These are phyloP conservation scores for Nephrotoma appendiculata DNA, from an alignment of 2,888 invertebrate genomes.

Conservation along the genomic window DNA sequence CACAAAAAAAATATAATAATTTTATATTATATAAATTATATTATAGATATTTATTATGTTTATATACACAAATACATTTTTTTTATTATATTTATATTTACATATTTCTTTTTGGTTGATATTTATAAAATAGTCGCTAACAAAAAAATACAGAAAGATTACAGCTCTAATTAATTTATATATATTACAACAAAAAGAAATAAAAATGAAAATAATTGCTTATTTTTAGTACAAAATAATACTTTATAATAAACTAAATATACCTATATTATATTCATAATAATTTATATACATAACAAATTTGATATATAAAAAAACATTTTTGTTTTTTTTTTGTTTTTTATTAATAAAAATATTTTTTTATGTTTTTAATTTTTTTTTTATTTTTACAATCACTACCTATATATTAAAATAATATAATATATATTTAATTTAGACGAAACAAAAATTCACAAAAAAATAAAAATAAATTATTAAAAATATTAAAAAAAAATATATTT, in stretches of 20 bases:
- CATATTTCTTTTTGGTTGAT: background rate
- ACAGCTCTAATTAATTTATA: background rate
- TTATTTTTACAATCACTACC: background rate
- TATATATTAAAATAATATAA: background rate
- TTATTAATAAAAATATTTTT: background rate
- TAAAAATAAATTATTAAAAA: background rate
- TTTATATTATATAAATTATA: background rate
- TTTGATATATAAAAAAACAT: background rate
- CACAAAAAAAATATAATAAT: background rate
- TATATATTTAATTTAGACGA: background rate
- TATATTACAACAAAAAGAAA: background rate
- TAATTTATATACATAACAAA: background rate
- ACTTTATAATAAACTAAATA: background rate
- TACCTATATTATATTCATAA: background rate
- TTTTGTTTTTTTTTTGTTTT: background rate
- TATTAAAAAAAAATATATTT: background rate
- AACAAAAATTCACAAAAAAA: background rate
- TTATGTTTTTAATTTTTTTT: background rate
- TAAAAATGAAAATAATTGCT: background rate
- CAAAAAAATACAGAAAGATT: background rate
- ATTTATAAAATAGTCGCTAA: background rate
- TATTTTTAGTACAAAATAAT: background rate
- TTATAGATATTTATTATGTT: background rate
- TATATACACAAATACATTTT: background rate
- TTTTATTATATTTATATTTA: background rate